Base-by-base conservation (phyloP, 2,888 invertebrate genomes). In the Apodemia duryi region DNA sequence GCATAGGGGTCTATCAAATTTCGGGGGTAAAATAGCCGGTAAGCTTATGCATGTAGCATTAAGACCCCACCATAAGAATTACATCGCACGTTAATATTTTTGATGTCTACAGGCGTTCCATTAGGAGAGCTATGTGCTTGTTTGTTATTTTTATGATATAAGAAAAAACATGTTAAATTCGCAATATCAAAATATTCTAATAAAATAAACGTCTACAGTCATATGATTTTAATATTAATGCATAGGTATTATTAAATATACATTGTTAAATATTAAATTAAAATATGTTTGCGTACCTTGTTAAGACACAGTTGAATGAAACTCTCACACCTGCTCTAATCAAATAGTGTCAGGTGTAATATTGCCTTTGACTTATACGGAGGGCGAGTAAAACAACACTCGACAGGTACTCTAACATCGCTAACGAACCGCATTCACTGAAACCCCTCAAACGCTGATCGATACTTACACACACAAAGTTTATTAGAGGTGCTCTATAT, bases 361-460 rank as follows among this genome's bases (percentile, higher is more conserved):
- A 88, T 82, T 81, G 81, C 80, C 38, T 64, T 63, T 63, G 66
- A 67, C 65, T 67, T 66, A 65, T 63, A 64, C 38, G 35, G 62
- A 68, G 66, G 65, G 65, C 51, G 65, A 65, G 64, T 64, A 60
- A 51, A 66, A 64, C 63, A 66, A 62, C 81, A 78, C 77, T 66
- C 62, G 10, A 43, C 43, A 46, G 78, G 69, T 74, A 54, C 54
- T 73, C 81, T 80, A 83, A 80, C 80, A 77, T 72, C 77, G 71
- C 83, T 88, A 88, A 88, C 87, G 88, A 89, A 88, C 88, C 87
- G 76, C 85, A 82, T 83, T 85, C 82, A 82, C 69, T 63, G 79
- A 72, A 88, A 84, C 88, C 76, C 84, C 85, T 78, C 81, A 84
- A 84, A 75, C 73, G 80, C 81, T 86, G 86, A 84, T 90, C 89